Base-by-base conservation (phyloP, 2,113 vertebrate species). In the Casuarius casuarius region DNA sequence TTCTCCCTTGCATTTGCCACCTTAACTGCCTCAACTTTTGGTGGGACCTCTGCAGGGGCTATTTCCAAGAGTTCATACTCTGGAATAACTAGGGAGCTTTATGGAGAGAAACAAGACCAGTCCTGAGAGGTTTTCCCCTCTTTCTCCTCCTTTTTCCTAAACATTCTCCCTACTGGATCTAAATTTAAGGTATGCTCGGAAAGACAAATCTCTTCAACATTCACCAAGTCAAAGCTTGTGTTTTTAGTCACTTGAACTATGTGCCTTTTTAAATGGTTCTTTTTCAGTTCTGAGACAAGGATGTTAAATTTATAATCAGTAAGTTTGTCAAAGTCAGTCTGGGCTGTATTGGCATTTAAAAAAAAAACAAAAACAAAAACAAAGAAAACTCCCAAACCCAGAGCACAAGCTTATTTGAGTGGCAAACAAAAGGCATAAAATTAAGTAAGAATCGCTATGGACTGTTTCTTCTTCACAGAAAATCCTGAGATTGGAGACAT, bases 401-500 rank as follows among this genome's bases (percentile, higher is more conserved):
- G 77, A 49, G 82, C 46, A 74, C 18, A 23, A 81, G 28, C 65
- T 86, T 48, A 74, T 78, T 73, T 38, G 7, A 86, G 76, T 88
- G 61, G 76, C 48, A 92, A 92, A 96, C 21, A 74, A 78, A 80
- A 92, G 68, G 46, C 46, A 77, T 81, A 88, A 95, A 95, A 92
- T 81, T 74, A 89, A 86, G 83, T 70, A 95, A 91, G 54, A 93
- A 84, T 84, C 28, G 78, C 61, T 4, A 2, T 51, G n/a, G 79
- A 88, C 2, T 0, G 48, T 56, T 85, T 94, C 85, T 21, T 88
- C 63, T 95, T 68, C 83, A 61, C 56, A 95, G 76, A 86, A 96
- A 94, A 84, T 68, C 65, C 85, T 90, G n/a, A 90, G 21, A 66
- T 87, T 89, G 61, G 56, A 96, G 73, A 81, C 70, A 59, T 81